phyloP scores from a whole-genome alignment of 2,888 invertebrate species.

The Andrena flavipes region DNA sequence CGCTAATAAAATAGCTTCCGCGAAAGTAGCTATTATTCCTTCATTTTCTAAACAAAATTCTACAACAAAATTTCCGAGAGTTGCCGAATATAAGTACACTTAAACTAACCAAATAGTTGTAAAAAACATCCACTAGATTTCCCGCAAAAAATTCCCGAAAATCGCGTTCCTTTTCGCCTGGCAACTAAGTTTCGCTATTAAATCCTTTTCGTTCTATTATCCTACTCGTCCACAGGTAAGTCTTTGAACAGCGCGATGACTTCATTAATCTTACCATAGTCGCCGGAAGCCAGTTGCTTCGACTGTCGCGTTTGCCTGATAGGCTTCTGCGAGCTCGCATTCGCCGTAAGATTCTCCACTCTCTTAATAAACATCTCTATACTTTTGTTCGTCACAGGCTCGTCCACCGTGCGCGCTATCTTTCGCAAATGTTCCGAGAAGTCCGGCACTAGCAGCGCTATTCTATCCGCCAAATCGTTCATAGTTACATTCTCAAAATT shows the following conservation, averaged over 20 bases:
- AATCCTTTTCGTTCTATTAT: background rate
- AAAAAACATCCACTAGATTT: too few species aligned
- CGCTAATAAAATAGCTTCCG: too few species aligned
- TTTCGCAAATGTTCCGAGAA: conserved; percentile 45
- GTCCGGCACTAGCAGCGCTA: conserved; percentile 42
- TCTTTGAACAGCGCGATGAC: conserved; percentile 51
- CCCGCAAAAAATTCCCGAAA: too few species aligned
- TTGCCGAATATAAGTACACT: too few species aligned
- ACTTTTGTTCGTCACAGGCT: conserved; percentile 43
- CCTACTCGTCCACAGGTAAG: conserved; percentile 16
- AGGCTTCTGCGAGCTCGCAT: conserved; percentile 8
- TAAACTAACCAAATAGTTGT: too few species aligned
- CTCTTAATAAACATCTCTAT: conserved; percentile 46
- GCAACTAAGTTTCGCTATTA: background rate
- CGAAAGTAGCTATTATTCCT: too few species aligned
- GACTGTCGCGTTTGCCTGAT: conserved; percentile 29
- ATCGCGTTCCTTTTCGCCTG: too few species aligned
- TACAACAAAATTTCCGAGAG: too few species aligned
- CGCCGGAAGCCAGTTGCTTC: conserved; percentile 27
- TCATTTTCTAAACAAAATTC: too few species aligned
- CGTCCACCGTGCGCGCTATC: conserved; percentile 36
- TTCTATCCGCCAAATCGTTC: conserved; percentile 51
- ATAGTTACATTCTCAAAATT: conserved; percentile 21
- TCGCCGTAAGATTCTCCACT: conserved; percentile 40
- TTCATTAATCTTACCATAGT: conserved; percentile 42